Conservation (phyloP, 1,140 invertebrate genomes). For the Venustaconcha ellipsiformis region DNA sequence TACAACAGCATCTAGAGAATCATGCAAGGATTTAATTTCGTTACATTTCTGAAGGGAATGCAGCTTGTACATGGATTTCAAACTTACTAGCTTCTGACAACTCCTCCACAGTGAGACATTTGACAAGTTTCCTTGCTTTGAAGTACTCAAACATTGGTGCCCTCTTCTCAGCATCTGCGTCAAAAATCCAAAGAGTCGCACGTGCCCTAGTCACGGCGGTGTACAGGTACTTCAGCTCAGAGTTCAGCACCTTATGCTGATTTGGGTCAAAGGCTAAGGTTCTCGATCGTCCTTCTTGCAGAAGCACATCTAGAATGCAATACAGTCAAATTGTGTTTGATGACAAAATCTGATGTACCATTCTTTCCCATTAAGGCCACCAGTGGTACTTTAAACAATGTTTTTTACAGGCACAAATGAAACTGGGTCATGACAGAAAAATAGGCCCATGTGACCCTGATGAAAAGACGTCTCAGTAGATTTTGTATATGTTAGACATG, state of each 20-base stretch:
- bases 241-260: slow-evolving; percentile 51
- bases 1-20: too few relatives aligned
- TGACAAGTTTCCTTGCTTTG: slow-evolving; percentile 37
- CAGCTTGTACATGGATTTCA: not conserved
- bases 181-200: slow-evolving; percentile 59
- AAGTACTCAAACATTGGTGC: slow-evolving; percentile 61
- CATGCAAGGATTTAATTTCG: too few relatives aligned
- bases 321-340: too few relatives aligned
- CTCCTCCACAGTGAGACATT: slow-evolving; percentile 5
- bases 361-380: too few relatives aligned
- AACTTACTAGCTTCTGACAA: slow-evolving; percentile 14
- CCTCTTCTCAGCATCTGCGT: slow-evolving; percentile 43
- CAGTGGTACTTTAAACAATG: too few relatives aligned
- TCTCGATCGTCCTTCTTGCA: slow-evolving; percentile 20
- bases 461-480: too few relatives aligned
- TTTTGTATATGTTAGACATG: too few relatives aligned
- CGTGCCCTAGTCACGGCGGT: slow-evolving; percentile 56
- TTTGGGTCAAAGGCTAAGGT: slow-evolving; percentile 45
- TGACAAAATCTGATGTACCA: too few relatives aligned
- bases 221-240: slow-evolving; percentile 57
- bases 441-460: too few relatives aligned
- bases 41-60: too few relatives aligned
- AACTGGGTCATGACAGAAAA: too few relatives aligned
- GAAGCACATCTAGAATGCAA: slow-evolving; percentile 32
- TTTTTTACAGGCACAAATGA: too few relatives aligned